Evolutionary conservation across 2,797 vertebrate species (phyloP).

Genomic region (Phalanger gymnotis): DNA sequence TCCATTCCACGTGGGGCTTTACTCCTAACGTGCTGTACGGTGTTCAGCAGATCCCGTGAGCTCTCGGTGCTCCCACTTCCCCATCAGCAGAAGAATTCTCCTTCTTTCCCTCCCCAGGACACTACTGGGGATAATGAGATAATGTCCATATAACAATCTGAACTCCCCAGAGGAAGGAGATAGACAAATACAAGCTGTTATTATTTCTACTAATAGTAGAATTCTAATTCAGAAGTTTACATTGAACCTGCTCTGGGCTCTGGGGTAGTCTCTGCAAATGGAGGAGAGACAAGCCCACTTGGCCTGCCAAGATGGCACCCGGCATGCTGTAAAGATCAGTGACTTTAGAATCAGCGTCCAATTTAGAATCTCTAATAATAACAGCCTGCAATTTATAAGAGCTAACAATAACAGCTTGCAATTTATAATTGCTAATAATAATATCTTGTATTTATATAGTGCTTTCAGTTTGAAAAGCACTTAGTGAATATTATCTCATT

Average conservation of each 20-base stretch:
- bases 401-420: neutral
- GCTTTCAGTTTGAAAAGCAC: neutral
- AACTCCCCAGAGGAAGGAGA: constrained; percentile 28
- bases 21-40: neutral
- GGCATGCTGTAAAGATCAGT: neutral
- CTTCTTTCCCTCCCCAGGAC: neutral
- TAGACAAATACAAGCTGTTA: neutral
- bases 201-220: constrained; percentile 19
- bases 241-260: neutral
- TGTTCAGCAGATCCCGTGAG: neutral
- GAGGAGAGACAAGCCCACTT: neutral
- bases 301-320: neutral
- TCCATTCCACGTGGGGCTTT: neutral
- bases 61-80: neutral
- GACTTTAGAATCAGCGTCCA: neutral
- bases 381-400: neutral
- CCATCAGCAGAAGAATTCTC: neutral
- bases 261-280: neutral
- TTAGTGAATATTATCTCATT: neutral
- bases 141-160: neutral
- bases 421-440: neutral
- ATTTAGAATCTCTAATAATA: neutral
- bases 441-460: neutral
- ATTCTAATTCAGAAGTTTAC: constrained; percentile 44
- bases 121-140: constrained; percentile 18